Conservation (phyloP, 2,797 vertebrate genomes). For the Arctocebus calabarensis region DNA sequence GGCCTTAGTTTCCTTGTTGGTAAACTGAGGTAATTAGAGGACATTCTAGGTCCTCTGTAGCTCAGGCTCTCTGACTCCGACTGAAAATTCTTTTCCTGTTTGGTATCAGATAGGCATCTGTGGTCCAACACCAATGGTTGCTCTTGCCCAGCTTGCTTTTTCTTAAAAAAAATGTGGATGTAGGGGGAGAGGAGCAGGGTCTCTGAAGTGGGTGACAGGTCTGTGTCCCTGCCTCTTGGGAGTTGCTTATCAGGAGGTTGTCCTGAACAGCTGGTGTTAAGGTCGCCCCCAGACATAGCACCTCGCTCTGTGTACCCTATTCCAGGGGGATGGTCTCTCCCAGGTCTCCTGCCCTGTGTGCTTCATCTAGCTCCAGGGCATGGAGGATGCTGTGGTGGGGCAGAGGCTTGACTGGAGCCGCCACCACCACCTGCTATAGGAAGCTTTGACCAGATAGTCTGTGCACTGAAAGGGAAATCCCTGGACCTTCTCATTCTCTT, state of each 20-base stretch:
- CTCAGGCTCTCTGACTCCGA: not conserved
- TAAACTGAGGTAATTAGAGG: not conserved
- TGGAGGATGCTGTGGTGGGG: not conserved
- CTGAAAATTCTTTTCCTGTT: not conserved
- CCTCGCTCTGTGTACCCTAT: accelerated
- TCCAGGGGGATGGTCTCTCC: not conserved
- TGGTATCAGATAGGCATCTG: not conserved
- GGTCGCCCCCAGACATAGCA: not conserved
- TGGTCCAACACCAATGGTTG: not conserved
- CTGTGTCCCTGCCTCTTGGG: no score
- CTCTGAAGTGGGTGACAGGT: not conserved
- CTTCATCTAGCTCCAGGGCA: not conserved
- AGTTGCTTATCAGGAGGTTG: not conserved
- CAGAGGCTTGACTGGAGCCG: not conserved
- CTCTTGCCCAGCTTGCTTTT: not conserved
- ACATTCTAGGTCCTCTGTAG: not conserved
- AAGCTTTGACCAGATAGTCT: not conserved
- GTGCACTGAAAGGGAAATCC: not conserved
- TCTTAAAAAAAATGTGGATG: not conserved
- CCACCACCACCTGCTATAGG: not conserved
- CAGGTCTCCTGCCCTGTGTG: not conserved
- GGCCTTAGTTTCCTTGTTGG: not conserved
- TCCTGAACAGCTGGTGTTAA: not conserved
- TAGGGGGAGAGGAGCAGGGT: not conserved
- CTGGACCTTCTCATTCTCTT: not conserved